Conservation (phyloP, 1,140 invertebrate genomes). For the Thereuonema tuberculata region DNA sequence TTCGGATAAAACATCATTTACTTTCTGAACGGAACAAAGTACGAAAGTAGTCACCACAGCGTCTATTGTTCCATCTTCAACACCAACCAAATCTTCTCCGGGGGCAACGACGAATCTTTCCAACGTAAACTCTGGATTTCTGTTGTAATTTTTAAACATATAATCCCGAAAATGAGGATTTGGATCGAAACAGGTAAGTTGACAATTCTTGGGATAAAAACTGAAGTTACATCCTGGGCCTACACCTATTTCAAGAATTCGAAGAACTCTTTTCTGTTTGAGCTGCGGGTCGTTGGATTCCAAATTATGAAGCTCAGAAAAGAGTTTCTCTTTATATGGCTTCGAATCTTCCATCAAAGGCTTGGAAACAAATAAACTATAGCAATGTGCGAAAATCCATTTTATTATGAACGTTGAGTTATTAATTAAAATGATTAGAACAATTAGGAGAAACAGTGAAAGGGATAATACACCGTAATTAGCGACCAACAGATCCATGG, state of each 20-base stretch:
- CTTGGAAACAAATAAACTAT: too few relatives aligned
- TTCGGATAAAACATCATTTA: constrained; percentile 22
- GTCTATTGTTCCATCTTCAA: constrained; percentile 23
- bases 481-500: too few relatives aligned
- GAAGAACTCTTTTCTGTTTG: background rate
- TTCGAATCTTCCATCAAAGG: too few relatives aligned
- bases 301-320: background rate
- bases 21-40: constrained; percentile 24
- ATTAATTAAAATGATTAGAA: too few relatives aligned
- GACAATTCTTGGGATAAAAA: constrained; percentile 25
- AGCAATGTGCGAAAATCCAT: too few relatives aligned
- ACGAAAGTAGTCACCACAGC: constrained; percentile 26
- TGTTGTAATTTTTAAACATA: constrained; percentile 19
- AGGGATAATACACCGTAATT: too few relatives aligned
- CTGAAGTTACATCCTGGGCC: constrained; percentile 25
- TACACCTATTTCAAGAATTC: constrained; percentile 23
- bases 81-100: constrained; percentile 22
- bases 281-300: background rate
- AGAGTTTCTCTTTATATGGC: background rate
- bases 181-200: constrained; percentile 25
- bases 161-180: constrained; percentile 23
- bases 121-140: constrained; percentile 22
- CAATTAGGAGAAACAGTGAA: too few relatives aligned
- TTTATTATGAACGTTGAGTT: too few relatives aligned
- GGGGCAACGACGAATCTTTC: constrained; percentile 20